Evolutionary conservation across 2,113 vertebrate species (phyloP), one percentile per base, ranked within the genome.

Genomic region (Anser cygnoides): DNA sequence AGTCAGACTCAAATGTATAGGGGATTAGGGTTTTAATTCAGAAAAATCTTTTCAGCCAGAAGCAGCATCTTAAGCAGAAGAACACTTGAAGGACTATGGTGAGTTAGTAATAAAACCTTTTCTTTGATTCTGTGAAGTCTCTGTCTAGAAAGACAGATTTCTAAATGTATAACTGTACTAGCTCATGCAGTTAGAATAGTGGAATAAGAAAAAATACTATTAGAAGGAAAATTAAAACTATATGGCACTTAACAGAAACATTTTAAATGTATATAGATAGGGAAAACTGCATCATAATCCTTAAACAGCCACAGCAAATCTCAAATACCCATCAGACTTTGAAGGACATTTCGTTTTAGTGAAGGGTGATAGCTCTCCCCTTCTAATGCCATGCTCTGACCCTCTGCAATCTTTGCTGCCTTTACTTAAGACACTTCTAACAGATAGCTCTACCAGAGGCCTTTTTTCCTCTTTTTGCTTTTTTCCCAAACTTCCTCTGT

Each of bases 21-120:
- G 52, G 28, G 46, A 91, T 93, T 89, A 85, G 75, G n/a, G 57
- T 67, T 95, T 94, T 83, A 90, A 89, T 89, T 96, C 72, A 79
- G 87, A 15, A 78, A 92, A 79, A 75, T 44, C 11, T 29, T 82
- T 78, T 87, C 57, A 75, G 71, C 46, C 79, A 71, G 66, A 78
- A 92, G 35, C 62, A 3, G 0, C 5, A 21, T 75, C 46, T 94
- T 85, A 33, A 89, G 49, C 63, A 86, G 63, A 85, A 76, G 35
- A 91, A 28, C 50, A 76, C 72, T 94, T 92, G 37, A 86, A 95
- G 76, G n/a, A 25, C 73, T 91, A 35, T 17, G 44, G 52, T n/a
- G 55, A 91, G 89, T 81, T 35, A 87, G 44, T 77, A 80, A 68
- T 62, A 86, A 92, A 61, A 4, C 28, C 22, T 86, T 80, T 67